phyloP scores from a whole-genome alignment of 2,797 vertebrate species.

The Malacoctenus gilli region DNA sequence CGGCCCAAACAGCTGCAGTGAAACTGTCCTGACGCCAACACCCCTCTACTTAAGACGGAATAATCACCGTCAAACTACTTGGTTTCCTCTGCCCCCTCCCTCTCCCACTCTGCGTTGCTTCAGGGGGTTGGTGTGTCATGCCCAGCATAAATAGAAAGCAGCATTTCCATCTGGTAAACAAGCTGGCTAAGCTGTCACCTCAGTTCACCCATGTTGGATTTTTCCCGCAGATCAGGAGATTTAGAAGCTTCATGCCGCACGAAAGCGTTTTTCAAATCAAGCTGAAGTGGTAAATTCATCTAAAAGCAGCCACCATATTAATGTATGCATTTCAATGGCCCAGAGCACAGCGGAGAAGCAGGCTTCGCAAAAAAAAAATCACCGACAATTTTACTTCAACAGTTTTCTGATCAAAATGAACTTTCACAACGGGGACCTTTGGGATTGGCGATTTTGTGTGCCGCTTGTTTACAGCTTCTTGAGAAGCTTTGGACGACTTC shows the following conservation, averaged over 20 bases:
- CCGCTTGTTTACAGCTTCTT: conserved; percentile 27
- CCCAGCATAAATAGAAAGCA: conserved; percentile 70
- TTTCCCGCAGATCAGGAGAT: conserved; percentile 42
- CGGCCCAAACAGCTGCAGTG: conserved; percentile 43
- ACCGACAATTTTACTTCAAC: conserved; percentile 18
- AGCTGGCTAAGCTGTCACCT: conserved; percentile 59
- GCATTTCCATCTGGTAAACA: conserved; percentile 74
- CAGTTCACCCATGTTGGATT: conserved; percentile 51
- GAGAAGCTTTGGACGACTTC: conserved; percentile 21
- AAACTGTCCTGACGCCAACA: conserved; percentile 52
- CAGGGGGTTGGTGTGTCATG: conserved; percentile 63
- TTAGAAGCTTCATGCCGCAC: conserved; percentile 31
- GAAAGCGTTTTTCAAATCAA: conserved; percentile 38
- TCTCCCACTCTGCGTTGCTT: conserved; percentile 49
- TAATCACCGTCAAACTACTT: conserved; percentile 64
- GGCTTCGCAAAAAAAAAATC: background rate
- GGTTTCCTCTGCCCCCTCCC: conserved; percentile 24
- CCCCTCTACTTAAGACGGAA: conserved; percentile 58
- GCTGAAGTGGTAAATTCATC: conserved; percentile 30
- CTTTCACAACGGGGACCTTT: conserved; percentile 8
- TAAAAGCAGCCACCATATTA: conserved; percentile 24
- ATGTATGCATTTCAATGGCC: conserved; percentile 28
- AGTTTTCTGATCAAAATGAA: conserved; percentile 16
- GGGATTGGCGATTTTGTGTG: conserved; percentile 9
- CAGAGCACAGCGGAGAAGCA: background rate